Conservation (phyloP, 2,113 vertebrate genomes). For the Nycticryphes semicollaris region DNA sequence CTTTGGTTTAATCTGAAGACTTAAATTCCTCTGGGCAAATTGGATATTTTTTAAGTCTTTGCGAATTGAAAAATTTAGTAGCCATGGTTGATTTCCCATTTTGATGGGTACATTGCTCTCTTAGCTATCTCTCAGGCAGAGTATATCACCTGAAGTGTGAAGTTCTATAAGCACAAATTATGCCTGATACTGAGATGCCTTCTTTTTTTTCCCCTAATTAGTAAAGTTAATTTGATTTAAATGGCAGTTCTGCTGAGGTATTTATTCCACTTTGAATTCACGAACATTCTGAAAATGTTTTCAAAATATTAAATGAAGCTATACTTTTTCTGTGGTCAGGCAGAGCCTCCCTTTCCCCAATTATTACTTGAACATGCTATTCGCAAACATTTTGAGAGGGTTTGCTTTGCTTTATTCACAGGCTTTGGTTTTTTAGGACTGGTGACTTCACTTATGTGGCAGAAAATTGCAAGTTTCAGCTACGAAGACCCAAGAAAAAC, state of each 20-base stretch:
- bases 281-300: slow-evolving; percentile 58
- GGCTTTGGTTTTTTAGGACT: slow-evolving; percentile 31
- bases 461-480: slow-evolving; percentile 25
- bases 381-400: slow-evolving; percentile 22
- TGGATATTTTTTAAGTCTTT: not conserved
- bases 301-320: slow-evolving; percentile 65
- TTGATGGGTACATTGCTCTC: slow-evolving; percentile 49
- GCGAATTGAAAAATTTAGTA: slow-evolving; percentile 43
- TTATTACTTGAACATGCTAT: slow-evolving; percentile 39
- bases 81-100: slow-evolving; percentile 45
- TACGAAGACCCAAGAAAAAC: not conserved
- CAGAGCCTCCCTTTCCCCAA: not conserved
- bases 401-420: slow-evolving; percentile 47
- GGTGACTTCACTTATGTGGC: not conserved
- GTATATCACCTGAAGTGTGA: slow-evolving; percentile 61
- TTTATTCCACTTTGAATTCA: slow-evolving; percentile 64
- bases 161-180: slow-evolving; percentile 68
- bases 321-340: slow-evolving; percentile 61
- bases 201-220: slow-evolving; percentile 65
- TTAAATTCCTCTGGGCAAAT: slow-evolving; percentile 42
- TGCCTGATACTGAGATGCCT: slow-evolving; percentile 54
- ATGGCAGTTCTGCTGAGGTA: slow-evolving; percentile 66
- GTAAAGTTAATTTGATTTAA: slow-evolving; percentile 78
- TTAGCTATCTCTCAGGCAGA: slow-evolving; percentile 58
- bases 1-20: slow-evolving; percentile 28